These are phyloP conservation scores for Eremophila alpestris DNA, from an alignment of 2,797 vertebrate genomes.

Conservation along the genomic window DNA sequence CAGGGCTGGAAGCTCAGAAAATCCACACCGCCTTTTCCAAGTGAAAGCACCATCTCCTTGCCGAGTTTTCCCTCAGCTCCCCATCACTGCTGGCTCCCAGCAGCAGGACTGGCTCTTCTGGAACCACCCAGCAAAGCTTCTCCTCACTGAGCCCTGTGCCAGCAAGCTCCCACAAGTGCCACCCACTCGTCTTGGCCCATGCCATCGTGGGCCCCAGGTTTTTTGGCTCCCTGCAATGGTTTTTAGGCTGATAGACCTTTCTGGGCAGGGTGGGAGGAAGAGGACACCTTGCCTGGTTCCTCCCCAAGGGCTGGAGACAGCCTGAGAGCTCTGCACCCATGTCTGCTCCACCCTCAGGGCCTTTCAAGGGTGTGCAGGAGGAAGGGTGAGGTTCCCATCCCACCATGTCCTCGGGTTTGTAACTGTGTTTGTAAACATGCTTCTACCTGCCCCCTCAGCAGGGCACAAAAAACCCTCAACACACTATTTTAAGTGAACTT, in stretches of 20 bases:
- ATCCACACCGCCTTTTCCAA: background rate
- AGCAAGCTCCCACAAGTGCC: fast-evolving
- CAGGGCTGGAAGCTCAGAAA: background rate
- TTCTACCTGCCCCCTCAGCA: background rate
- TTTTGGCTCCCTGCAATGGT: background rate
- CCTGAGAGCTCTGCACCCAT: fast-evolving
- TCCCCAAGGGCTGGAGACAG: background rate
- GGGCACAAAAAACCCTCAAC: background rate
- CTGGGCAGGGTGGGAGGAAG: background rate
- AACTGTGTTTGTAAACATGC: background rate
- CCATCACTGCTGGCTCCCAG: background rate
- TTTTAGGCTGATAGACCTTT: background rate
- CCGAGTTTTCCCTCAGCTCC: background rate
- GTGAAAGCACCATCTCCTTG: background rate
- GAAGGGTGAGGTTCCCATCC: background rate
- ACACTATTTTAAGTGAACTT: conserved; percentile 64
- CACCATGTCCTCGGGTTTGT: background rate
- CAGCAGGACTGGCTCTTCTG: background rate
- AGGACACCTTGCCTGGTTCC: background rate
- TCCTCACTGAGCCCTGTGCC: fast-evolving
- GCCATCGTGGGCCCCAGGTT: fast-evolving
- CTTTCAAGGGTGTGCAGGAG: background rate
- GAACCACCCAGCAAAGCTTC: background rate
- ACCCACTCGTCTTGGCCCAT: background rate
- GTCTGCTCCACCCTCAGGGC: background rate